Evolutionary conservation across 1,140 invertebrate genomes (phyloP), one percentile per base, ranked within the genome.

Genomic region (Chironomus tepperi): DNA sequence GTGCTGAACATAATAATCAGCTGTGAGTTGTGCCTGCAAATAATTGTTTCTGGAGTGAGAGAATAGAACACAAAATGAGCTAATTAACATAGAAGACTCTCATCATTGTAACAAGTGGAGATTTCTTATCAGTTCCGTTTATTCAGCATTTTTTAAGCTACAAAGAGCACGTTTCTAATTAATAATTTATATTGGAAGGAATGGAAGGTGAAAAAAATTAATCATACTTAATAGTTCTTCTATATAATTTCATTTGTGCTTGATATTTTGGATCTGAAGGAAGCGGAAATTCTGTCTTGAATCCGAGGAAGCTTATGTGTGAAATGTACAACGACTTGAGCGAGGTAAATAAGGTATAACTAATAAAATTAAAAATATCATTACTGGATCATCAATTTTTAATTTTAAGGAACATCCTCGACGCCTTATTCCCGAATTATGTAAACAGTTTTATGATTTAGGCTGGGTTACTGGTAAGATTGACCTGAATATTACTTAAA

Each of bases 391-490:
- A 57, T 57, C 7, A 57, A 57, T 12, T 57, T 2, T 57, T 12
- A 57, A 57, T 57, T 47, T 74, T 8, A 74, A 88, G 85, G 90
- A 93, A 80, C 92, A 97, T 84, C 95, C 96, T 15, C 85, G 91
- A 76, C 89, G 90, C 79, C 83, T 98, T 15, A 98, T 98, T 79
- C 95, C 95, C 10, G 88, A 92, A 79, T 83, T 98, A 73, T 97
- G 94, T 79, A 88, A 87, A 73, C 91, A 93, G 80, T 98, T 99
- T 84, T 99, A 98, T 84, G 81, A 93, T 78, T 84, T 96, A 67
- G 96, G 95, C 79, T 99, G 96, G 97, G 95, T 97, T 0, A 97
- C 95, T 72, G 97, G 97, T 47, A 7, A 47, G 15, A 47, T 47
- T 10, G 1, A 34, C 24, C 24, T 34, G 8, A 2, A 57, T 47